Conservation (phyloP, 2,797 vertebrate genomes). For the Lycodopsis pacificus region DNA sequence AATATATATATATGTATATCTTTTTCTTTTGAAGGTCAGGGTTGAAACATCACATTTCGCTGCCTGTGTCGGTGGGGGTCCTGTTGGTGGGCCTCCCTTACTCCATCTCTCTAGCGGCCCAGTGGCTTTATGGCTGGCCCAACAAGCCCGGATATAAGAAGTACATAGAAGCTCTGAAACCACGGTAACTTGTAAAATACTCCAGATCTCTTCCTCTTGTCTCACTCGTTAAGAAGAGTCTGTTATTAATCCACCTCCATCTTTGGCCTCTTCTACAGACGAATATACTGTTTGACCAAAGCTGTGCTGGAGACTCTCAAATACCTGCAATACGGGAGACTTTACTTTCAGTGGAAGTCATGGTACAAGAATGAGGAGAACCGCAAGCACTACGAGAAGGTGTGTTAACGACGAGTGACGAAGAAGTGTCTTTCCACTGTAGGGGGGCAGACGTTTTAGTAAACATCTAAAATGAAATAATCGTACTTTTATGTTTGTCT, state of each 20-base stretch:
- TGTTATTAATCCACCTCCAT: background rate
- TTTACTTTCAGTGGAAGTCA: constrained; percentile 80
- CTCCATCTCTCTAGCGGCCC: constrained; percentile 76
- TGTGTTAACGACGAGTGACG: constrained; percentile 18
- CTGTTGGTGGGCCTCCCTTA: constrained; percentile 80
- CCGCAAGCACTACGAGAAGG: constrained; percentile 80
- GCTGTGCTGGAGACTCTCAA: constrained; percentile 80
- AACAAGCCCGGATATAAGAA: constrained; percentile 82
- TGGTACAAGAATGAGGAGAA: constrained; percentile 82
- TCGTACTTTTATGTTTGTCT: background rate
- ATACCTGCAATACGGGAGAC: constrained; percentile 81
- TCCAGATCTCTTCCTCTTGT: background rate
- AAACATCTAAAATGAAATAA: background rate
- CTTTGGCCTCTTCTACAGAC: constrained; percentile 48
- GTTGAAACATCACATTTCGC: constrained; percentile 64
- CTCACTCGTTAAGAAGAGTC: background rate
- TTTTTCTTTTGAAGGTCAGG: constrained; percentile 65
- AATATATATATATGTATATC: background rate
- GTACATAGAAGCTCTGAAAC: constrained; percentile 83
- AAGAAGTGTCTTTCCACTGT: background rate
- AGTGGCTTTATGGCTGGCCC: constrained; percentile 84
- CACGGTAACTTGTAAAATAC: constrained; percentile 67
- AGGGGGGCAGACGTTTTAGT: background rate
- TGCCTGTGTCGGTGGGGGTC: constrained; percentile 75
- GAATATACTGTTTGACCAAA: constrained; percentile 80